These are phyloP conservation scores for Caenorhabditis imperialis DNA, from an alignment of 2,888 invertebrate species.

Conservation along the genomic window DNA sequence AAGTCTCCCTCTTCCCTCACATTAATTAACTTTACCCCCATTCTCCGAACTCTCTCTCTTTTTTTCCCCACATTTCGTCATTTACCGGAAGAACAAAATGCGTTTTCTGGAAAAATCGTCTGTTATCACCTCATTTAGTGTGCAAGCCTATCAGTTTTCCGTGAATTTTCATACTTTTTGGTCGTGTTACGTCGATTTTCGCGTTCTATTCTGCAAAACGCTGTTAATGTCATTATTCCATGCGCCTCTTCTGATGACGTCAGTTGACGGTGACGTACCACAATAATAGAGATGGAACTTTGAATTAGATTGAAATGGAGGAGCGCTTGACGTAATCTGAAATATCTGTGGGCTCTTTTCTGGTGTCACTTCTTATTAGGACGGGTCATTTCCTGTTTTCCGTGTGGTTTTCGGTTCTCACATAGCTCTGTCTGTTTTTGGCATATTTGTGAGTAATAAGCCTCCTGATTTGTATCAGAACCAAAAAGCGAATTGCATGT, in stretches of 20 bases:
- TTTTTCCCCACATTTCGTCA: slow-evolving; percentile 18
- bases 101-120: background rate
- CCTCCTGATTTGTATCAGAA: no score
- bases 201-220: slow-evolving; percentile 1
- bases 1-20: slow-evolving; percentile 1
- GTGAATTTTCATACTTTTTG: slow-evolving; percentile 32
- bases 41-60: background rate
- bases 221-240: slow-evolving; percentile 31
- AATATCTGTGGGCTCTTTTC: no score
- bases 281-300: no score
- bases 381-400: no score
- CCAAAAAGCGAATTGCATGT: no score
- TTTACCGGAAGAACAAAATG: slow-evolving; percentile 6
- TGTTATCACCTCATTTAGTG: background rate
- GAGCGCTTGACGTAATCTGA: no score
- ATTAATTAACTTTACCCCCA: slow-evolving; percentile 1
- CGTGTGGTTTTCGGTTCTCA: no score
- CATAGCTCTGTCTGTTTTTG: no score
- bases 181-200: slow-evolving; percentile 35
- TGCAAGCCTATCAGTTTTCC: slow-evolving; percentile 41
- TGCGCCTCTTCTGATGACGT: background rate
- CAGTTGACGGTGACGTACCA: no score
- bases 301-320: no score
- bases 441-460: no score
- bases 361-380: no score